These are phyloP conservation scores for Megalonaias nervosa DNA, from an alignment of 1,140 invertebrate species.

Conservation along the genomic window DNA sequence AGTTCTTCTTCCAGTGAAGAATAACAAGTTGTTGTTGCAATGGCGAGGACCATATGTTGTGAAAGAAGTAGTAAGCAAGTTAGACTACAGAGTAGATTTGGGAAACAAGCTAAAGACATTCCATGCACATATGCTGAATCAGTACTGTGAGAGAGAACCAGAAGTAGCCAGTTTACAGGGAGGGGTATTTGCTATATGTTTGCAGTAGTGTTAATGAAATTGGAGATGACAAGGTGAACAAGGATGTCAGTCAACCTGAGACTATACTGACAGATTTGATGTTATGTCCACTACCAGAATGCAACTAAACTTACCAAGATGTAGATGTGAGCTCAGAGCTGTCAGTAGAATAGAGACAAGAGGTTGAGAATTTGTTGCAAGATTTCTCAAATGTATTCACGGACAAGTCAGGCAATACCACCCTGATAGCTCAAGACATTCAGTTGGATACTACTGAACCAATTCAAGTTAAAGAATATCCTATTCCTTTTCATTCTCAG, in stretches of 20 bases:
- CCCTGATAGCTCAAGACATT: constrained; percentile 8
- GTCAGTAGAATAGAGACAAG: not conserved
- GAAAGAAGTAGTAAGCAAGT: not conserved
- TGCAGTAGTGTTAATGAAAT: not conserved
- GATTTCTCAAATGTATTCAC: constrained; percentile 11
- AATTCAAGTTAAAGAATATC: constrained; percentile 12
- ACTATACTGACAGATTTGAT: not conserved
- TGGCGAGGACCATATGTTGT: constrained; percentile 28
- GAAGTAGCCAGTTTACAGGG: too few species aligned
- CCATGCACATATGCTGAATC: constrained; percentile 39
- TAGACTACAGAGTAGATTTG: constrained; percentile 26
- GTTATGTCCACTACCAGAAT: not conserved
- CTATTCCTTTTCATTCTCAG: constrained; percentile 1
- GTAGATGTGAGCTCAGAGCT: not conserved
- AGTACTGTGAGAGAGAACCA: not conserved
- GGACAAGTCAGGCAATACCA: constrained; percentile 22
- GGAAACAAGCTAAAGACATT: constrained; percentile 29
- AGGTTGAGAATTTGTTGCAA: not conserved
- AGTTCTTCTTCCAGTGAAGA: constrained; percentile 9
- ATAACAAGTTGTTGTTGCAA: constrained; percentile 31
- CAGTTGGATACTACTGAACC: constrained; percentile 7
- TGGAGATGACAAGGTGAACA: not conserved
- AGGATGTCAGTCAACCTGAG: not conserved
- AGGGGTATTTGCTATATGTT: not conserved
- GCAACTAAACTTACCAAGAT: constrained; percentile 1